phyloP scores from a whole-genome alignment of 2,113 vertebrate species.

The Macquaria ambigua region DNA sequence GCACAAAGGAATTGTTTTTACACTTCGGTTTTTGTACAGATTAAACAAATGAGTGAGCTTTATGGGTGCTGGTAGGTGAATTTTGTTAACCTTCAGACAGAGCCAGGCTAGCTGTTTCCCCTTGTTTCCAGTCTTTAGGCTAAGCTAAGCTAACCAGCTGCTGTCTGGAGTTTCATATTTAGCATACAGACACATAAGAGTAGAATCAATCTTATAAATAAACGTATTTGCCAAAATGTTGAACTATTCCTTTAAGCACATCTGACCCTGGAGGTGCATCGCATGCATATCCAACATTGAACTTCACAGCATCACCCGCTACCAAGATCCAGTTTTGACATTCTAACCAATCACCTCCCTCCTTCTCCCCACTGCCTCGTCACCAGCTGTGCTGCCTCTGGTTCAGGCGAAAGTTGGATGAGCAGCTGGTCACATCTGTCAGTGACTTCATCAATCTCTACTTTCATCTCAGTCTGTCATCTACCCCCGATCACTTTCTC shows the following conservation, averaged over 20 bases:
- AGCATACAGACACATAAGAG: not conserved
- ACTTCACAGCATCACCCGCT: slow-evolving; percentile 34
- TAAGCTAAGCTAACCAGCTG: not conserved
- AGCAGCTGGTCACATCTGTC: slow-evolving; percentile 69
- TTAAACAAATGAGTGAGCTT: not conserved
- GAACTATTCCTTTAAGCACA: not conserved
- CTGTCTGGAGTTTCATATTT: not conserved
- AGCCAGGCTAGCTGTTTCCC: not conserved
- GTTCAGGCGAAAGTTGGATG: slow-evolving; percentile 63
- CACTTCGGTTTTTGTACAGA: not conserved
- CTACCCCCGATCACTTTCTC: slow-evolving; percentile 36
- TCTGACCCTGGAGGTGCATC: not conserved
- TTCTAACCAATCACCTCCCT: slow-evolving; percentile 42
- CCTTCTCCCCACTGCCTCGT: slow-evolving; percentile 13
- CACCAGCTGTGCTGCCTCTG: slow-evolving; percentile 49
- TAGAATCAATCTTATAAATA: not conserved
- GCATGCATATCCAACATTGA: slow-evolving; percentile 1
- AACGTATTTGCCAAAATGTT: not conserved
- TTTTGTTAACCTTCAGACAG: not conserved
- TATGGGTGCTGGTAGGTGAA: not conserved
- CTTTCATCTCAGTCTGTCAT: slow-evolving; percentile 61
- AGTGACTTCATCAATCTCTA: slow-evolving; percentile 51
- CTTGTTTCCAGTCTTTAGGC: not conserved
- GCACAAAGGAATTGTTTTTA: not conserved
- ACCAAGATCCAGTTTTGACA: slow-evolving; percentile 27